phyloP scores from a whole-genome alignment of 2,113 vertebrate genomes.

The Crotalus viridis region DNA sequence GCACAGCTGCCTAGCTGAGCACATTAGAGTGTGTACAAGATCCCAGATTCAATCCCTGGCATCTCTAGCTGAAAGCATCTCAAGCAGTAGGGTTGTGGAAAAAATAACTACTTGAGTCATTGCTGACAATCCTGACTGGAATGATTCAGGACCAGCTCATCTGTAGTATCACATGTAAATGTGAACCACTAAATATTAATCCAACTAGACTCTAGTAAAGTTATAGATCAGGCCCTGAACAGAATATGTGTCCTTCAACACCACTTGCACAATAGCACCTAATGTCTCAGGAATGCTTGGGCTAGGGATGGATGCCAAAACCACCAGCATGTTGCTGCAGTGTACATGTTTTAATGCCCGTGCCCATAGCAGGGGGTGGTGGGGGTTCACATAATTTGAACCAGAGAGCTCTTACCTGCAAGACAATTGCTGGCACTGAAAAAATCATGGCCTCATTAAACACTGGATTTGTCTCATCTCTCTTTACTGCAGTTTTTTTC shows the following conservation, averaged over 20 bases:
- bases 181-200: neutral
- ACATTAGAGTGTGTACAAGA: neutral
- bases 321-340: neutral
- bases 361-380: too few relatives aligned
- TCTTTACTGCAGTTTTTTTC: conserved; percentile 93
- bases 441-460: conserved; percentile 99
- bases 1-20: neutral
- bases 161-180: neutral
- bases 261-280: neutral
- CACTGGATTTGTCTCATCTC: conserved; percentile 92
- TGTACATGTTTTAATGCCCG: neutral
- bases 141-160: neutral
- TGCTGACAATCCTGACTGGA: neutral
- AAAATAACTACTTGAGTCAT: neutral
- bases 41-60: neutral
- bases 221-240: neutral
- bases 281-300: neutral
- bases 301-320: neutral
- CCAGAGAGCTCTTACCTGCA: conserved; percentile 80
- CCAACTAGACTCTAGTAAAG: neutral
- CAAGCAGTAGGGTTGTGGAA: neutral
- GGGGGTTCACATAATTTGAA: neutral
- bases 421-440: conserved; percentile 89
- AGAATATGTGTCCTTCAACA: neutral
- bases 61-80: neutral